Evolutionary conservation across 2,888 invertebrate species (phyloP).

Genomic region (Lordiphosa fenestrarum): DNA sequence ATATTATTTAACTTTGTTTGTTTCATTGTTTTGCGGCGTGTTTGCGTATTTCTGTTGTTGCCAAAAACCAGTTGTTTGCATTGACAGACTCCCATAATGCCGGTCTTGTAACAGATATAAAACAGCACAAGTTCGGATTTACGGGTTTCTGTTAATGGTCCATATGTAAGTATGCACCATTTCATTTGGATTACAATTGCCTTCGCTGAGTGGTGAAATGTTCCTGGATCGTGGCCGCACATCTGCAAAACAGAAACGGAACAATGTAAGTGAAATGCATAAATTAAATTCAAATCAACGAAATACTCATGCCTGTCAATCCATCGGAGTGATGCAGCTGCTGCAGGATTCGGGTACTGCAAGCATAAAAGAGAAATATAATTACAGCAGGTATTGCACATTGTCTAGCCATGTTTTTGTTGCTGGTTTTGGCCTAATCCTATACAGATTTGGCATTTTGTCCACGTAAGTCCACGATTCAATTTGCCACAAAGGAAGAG

Average conservation of each 20-base stretch:
- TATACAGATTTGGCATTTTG: constrained; percentile 35
- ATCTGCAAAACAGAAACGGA: constrained; percentile 3
- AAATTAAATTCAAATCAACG: no score
- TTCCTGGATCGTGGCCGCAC: not conserved
- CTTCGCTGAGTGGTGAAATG: constrained; percentile 11
- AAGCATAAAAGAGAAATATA: not conserved
- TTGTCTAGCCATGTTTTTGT: constrained; percentile 20
- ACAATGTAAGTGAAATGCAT: not conserved
- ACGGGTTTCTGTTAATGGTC: constrained; percentile 82
- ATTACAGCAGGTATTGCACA: constrained; percentile 9
- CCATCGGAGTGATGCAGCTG: no score
- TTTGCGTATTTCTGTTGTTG: constrained; percentile 36
- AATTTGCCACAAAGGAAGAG: constrained; percentile 61
- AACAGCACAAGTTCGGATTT: constrained; percentile 81
- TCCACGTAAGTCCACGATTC: constrained; percentile 67
- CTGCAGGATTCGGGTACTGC: no score
- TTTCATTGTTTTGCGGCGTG: not conserved
- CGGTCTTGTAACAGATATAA: constrained; percentile 80
- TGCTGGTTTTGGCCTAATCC: constrained; percentile 40
- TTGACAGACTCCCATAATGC: constrained; percentile 81
- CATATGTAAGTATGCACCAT: constrained; percentile 79
- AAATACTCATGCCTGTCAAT: no score
- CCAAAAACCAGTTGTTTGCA: constrained; percentile 79
- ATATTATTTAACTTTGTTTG: not conserved
- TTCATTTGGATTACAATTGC: constrained; percentile 34